These are phyloP conservation scores for Scaptomyza caliginosa DNA, from an alignment of 2,888 invertebrate genomes.

Conservation along the genomic window DNA sequence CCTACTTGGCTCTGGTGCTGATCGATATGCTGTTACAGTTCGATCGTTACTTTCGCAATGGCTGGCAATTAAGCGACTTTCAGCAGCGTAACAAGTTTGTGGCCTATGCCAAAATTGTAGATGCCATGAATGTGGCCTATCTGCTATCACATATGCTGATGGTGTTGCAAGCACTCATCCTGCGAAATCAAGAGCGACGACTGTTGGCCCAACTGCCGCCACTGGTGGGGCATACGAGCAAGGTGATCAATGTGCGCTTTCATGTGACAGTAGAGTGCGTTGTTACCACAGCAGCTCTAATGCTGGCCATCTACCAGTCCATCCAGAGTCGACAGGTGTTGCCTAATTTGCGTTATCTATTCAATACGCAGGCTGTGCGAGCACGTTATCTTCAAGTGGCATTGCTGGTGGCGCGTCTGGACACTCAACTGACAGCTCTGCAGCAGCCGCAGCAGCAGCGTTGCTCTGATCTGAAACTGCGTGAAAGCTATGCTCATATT, in stretches of 20 bases:
- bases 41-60: not conserved
- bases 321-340: not conserved
- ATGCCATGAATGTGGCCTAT: conserved; percentile 45
- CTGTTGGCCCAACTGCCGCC: conserved; percentile 43
- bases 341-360: conserved; percentile 23
- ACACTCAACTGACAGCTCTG: conserved; percentile 46
- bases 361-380: conserved; percentile 51
- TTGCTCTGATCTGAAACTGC: conserved; percentile 11
- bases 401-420: conserved; percentile 56
- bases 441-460: conserved; percentile 12
- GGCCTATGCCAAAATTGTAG: conserved; percentile 12
- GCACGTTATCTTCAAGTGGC: conserved; percentile 62
- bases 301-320: not conserved
- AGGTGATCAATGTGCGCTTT: conserved; percentile 6
- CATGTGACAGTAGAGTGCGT: conserved; percentile 36
- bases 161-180: conserved; percentile 33
- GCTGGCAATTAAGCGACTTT: not conserved
- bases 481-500: conserved; percentile 49
- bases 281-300: not conserved
- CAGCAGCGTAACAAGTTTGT: not conserved
- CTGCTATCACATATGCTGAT: conserved; percentile 46
- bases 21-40: conserved; percentile 25
- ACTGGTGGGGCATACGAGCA: not conserved
- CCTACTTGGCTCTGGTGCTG: conserved; percentile 39
- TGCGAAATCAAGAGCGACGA: conserved; percentile 33